phyloP scores from a whole-genome alignment of 2,113 vertebrate species.

The Columba livia region DNA sequence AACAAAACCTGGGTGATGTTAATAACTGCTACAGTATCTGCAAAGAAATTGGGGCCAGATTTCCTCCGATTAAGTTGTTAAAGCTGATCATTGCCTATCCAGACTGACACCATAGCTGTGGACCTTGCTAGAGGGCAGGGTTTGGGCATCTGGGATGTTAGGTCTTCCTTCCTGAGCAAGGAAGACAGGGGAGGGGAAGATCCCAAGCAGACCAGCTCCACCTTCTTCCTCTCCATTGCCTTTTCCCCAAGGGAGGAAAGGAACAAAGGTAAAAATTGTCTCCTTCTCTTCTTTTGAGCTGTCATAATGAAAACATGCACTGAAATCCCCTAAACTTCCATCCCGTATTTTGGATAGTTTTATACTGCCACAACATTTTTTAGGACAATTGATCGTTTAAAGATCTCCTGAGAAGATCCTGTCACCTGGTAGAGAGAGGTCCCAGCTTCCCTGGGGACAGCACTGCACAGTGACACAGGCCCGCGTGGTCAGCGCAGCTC shows the following conservation, averaged over 20 bases:
- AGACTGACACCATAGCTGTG: background rate
- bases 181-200: background rate
- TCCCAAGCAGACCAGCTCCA: background rate
- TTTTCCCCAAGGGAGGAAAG: background rate
- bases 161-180: background rate
- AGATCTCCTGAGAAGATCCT: no score
- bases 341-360: no score
- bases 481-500: no score
- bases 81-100: background rate
- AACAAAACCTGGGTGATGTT: background rate
- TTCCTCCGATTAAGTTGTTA: background rate
- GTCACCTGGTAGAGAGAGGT: no score
- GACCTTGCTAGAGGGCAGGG: background rate
- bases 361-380: no score
- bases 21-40: accelerated
- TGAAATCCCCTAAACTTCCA: no score
- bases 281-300: no score
- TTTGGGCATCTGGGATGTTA: background rate
- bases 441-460: no score
- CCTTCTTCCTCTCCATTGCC: background rate
- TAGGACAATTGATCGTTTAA: no score
- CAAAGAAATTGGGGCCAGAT: background rate
- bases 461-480: no score
- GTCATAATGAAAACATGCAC: no score
- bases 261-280: no score